These are phyloP conservation scores for Drosophila rufa DNA, from an alignment of 1,140 invertebrate genomes.

Conservation along the genomic window DNA sequence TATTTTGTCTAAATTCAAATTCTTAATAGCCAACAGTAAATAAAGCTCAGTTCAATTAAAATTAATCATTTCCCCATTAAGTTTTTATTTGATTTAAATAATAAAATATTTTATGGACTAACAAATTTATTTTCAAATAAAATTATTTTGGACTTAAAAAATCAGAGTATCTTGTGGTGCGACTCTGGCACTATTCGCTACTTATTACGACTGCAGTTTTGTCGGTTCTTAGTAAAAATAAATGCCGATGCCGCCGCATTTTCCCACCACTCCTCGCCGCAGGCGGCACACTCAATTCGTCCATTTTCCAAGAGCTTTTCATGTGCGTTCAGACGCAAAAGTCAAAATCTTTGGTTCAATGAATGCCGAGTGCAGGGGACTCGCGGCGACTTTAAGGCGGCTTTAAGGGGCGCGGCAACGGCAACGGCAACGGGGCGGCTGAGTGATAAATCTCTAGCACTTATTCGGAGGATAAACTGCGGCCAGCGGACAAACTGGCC, in stretches of 20 bases:
- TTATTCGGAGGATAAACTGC: slow-evolving; percentile 66
- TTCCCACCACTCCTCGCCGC: slow-evolving; percentile 6
- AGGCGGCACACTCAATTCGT: slow-evolving; percentile 30
- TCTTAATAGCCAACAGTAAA: neutral
- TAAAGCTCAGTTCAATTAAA: no score
- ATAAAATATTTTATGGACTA: neutral
- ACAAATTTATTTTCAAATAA: no score
- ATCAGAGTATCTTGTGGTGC: neutral
- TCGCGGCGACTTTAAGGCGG: slow-evolving; percentile 45
- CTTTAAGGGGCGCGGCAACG: slow-evolving; percentile 25
- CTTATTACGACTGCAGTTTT: slow-evolving; percentile 41
- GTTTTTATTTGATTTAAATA: neutral
- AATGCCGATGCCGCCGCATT: slow-evolving; percentile 8
- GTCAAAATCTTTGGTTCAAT: slow-evolving; percentile 78
- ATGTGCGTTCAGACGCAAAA: slow-evolving; percentile 75
- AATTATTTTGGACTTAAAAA: neutral
- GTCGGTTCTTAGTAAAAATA: slow-evolving; percentile 45
- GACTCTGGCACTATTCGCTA: neutral
- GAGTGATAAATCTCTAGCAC: slow-evolving; percentile 81
- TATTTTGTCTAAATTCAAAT: neutral
- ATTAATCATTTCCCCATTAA: neutral
- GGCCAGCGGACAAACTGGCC: slow-evolving; percentile 10
- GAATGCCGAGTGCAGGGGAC: slow-evolving; percentile 54
- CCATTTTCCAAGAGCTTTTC: slow-evolving; percentile 64
- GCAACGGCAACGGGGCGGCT: slow-evolving; percentile 13